phyloP scores from a whole-genome alignment of 1,140 invertebrate genomes.

The Tribolium castaneum region DNA sequence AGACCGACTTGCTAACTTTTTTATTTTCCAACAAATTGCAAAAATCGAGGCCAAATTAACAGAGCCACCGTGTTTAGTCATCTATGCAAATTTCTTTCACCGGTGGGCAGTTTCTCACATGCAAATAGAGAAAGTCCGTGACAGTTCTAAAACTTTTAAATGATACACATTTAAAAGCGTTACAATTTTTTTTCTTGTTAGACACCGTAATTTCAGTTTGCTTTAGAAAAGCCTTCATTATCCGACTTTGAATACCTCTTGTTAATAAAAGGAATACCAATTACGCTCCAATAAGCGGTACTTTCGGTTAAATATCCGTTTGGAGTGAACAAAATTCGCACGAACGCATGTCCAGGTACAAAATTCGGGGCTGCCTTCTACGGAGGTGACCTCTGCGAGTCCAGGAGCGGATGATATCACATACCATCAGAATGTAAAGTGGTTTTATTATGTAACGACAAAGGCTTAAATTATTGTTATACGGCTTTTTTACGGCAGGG shows the following conservation, averaged over 20 bases:
- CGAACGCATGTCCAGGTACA: neutral
- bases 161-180: neutral
- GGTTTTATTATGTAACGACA: conserved; percentile 9
- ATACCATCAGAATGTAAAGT: conserved; percentile 12
- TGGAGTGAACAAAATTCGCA: neutral
- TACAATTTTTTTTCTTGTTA: neutral
- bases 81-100: neutral
- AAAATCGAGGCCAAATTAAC: neutral
- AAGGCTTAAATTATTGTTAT: neutral
- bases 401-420: neutral
- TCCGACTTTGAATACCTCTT: neutral
- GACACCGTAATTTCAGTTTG: neutral
- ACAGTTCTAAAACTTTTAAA: neutral
- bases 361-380: neutral
- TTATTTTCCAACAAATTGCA: too few species aligned
- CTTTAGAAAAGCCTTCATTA: neutral
- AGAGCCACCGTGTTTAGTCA: neutral
- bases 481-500: conserved; percentile 1
- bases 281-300: conserved; percentile 4
- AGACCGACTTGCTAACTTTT: too few species aligned
- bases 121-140: neutral
- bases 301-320: conserved; percentile 22
- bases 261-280: neutral
- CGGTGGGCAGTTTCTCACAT: neutral
- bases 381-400: neutral